Evolutionary conservation across 2,113 vertebrate species (phyloP).

Genomic region (Callionymus lyra): DNA sequence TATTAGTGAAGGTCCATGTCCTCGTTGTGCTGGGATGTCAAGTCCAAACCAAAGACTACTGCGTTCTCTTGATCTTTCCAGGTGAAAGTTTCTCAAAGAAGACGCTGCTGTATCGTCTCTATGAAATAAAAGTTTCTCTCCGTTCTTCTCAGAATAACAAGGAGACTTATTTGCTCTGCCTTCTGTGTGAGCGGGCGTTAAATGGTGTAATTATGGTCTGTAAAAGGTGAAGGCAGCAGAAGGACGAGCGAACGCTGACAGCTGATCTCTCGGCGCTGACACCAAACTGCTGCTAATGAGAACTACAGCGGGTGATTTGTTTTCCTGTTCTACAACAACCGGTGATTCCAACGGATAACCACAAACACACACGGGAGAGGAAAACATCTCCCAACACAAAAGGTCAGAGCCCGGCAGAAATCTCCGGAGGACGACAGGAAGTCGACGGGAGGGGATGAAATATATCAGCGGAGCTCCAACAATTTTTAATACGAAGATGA

Average conservation of each 20-base stretch:
- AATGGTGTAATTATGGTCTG: slow-evolving; percentile 44
- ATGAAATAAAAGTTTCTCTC: no score
- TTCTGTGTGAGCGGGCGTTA: slow-evolving; percentile 22
- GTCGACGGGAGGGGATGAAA: slow-evolving; percentile 43
- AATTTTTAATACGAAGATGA: slow-evolving; percentile 18
- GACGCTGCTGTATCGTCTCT: no score
- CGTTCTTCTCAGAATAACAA: background rate
- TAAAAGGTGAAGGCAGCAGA: slow-evolving; percentile 36
- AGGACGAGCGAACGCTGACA: slow-evolving; percentile 37
- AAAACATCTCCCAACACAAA: slow-evolving; percentile 57
- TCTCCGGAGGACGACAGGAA: slow-evolving; percentile 44
- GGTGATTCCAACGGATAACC: slow-evolving; percentile 4
- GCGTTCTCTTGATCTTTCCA: no score
- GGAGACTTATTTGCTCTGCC: background rate
- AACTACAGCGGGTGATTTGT: slow-evolving; percentile 62
- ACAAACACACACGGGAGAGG: slow-evolving; percentile 20
- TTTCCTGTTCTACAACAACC: slow-evolving; percentile 42
- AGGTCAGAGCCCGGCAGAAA: slow-evolving; percentile 55
- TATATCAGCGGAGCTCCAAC: slow-evolving; percentile 19
- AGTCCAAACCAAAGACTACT: no score
- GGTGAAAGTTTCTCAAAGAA: no score
- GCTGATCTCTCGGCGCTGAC: slow-evolving; percentile 52
- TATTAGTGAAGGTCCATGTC: no score
- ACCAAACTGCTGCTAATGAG: slow-evolving; percentile 59
- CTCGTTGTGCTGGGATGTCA: no score